Evolutionary conservation across 2,113 vertebrate species (phyloP).

Genomic region (Microtus ochrogaster): DNA sequence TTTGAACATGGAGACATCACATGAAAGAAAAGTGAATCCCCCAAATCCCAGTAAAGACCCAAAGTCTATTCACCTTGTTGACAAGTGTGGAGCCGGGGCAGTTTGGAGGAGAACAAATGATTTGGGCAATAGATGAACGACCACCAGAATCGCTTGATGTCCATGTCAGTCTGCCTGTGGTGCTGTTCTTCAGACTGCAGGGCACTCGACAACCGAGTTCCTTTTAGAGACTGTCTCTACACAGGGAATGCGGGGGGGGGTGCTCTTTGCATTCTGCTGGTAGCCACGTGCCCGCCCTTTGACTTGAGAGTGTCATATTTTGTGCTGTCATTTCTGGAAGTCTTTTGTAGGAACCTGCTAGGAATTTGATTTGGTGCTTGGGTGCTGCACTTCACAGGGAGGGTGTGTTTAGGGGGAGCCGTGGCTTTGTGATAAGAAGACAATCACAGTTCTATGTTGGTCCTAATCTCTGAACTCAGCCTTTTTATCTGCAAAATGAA

Average conservation of each 20-base stretch:
- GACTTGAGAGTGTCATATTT: not conserved
- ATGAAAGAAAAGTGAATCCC: not conserved
- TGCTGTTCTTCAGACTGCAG: not conserved
- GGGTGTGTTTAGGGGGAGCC: not conserved
- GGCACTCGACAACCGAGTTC: not conserved
- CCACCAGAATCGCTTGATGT: not conserved
- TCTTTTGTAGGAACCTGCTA: not conserved
- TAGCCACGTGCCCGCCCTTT: not conserved
- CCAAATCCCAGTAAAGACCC: not conserved
- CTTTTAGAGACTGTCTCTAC: not conserved
- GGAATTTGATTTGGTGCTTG: not conserved
- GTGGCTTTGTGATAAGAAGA: not conserved
- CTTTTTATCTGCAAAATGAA: not conserved
- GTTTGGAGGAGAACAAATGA: not conserved
- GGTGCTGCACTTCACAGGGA: not conserved
- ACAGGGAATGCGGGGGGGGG: not conserved
- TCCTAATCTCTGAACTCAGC: not conserved
- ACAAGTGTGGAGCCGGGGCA: not conserved
- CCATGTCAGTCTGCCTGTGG: not conserved
- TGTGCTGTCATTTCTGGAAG: not conserved
- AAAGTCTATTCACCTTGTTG: not conserved
- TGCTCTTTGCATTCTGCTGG: not conserved
- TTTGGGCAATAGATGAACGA: not conserved
- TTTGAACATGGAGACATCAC: not conserved
- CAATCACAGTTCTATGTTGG: not conserved